Evolutionary conservation across 2,888 invertebrate genomes (phyloP).

Genomic region (Cantharis rufa): DNA sequence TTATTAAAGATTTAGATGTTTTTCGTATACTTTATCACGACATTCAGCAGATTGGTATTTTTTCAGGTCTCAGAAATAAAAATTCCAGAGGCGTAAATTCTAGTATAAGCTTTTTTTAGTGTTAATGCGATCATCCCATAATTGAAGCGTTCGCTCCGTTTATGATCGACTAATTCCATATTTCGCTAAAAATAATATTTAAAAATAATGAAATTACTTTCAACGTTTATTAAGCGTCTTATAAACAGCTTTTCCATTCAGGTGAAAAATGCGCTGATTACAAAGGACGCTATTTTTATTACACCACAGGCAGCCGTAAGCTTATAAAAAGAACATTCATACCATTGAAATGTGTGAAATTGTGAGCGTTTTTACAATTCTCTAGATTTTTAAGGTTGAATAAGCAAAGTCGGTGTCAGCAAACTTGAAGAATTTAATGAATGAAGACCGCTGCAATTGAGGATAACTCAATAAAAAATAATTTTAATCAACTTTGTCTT

Average conservation of each 20-base stretch:
- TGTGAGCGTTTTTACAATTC: not conserved
- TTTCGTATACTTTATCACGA: constrained; percentile 10
- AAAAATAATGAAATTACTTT: not conserved
- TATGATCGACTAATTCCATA: not conserved
- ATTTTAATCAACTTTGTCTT: not conserved
- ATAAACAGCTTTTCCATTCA: not conserved
- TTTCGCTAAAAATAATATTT: not conserved
- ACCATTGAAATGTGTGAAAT: not conserved
- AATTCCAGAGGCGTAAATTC: not conserved
- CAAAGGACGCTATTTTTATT: not conserved
- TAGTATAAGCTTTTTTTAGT: not conserved
- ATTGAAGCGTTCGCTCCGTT: not conserved
- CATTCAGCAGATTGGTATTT: not conserved
- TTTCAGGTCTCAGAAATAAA: not conserved
- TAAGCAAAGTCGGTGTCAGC: constrained; percentile 8
- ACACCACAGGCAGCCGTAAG: not conserved
- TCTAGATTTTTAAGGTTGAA: constrained; percentile 3
- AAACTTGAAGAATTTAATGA: not conserved
- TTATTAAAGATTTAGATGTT: constrained; percentile 13
- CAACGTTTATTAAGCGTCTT: not conserved
- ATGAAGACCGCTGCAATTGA: not conserved
- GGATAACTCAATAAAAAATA: not conserved
- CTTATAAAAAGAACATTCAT: not conserved
- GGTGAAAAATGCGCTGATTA: not conserved
- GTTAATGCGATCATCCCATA: not conserved